Evolutionary conservation across 1,140 invertebrate genomes (phyloP), one percentile per base, ranked within the genome.

Genomic region (Drosophila obscura): DNA sequence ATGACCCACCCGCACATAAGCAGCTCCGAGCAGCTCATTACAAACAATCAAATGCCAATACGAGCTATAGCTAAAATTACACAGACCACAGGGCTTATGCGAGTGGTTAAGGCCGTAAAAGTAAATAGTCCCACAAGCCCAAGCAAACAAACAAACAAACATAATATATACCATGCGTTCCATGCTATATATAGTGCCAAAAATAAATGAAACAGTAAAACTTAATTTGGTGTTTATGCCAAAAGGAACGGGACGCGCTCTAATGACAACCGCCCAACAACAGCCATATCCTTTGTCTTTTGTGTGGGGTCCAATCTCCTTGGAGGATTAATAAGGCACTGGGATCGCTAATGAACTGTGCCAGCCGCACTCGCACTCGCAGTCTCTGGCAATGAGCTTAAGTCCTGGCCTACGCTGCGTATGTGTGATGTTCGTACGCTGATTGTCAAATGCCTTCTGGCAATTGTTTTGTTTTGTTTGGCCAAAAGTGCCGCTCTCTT

Each of bases 171-270:
- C 28, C 11, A 4, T 35, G 22, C 22, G 22, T 22, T 0, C 0
- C 4, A 1, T 4, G 58, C 52, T 63, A 51, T 48, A 72, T 43
- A 58, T 55, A 77, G 59, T 63, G 68, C 67, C 56, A 78, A 58
- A 79, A 82, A 63, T 69, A 80, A 85, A 73, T 83, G 73, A 69
- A 83, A 72, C 72, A 83, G 71, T 87, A 89, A 87, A 87, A 88
- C 83, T 87, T 88, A 87, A 87, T 87, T 89, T 88, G 79, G 61
- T 87, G 83, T 87, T 87, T 87, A 87, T 80, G 84, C 73, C 66
- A 24, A 26, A 43, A 7, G 57, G 45, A 44, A 16, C 15, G 72
- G 69, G 60, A 62, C 52, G 48, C 16, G 2, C 60, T 78, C 83
- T 88, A 88, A 87, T 87, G 82, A 87, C 73, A 88, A 82, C 78